Evolutionary conservation across 2,797 vertebrate genomes (phyloP), one percentile per base, ranked within the genome.

Genomic region (Hypotaenidia okinawae): DNA sequence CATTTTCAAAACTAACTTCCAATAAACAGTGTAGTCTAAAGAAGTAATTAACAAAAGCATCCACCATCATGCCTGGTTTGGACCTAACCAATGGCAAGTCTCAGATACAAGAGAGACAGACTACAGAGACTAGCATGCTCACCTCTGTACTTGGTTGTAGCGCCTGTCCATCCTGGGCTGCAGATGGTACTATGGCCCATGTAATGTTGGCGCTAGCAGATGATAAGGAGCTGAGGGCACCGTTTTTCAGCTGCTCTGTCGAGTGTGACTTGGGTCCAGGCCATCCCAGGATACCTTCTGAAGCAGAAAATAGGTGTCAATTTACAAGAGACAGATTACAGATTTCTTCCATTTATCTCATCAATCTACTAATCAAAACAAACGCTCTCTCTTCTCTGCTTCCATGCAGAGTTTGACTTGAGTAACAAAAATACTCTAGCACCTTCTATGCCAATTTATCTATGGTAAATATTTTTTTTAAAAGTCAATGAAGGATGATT

Each of bases 211-310:
- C 96, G 84, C 97, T 98, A 35, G 98, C 96, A 30, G 98, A 98
- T 47, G 97, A 97, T 28, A 98, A 98, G 90, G 98, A 98, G 94
- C 98, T 98, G 95, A 98, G 96, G 57, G 98, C 98, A 95, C 98
- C 98, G 2, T 99, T 99, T 98, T 98, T 99, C 98, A 99, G 95
- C 94, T 98, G 98, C 82, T 99, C 98, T 95, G 98, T 97, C 63
- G 99, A 99, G 93, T 98, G 98, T 2, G 99, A 99, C 98, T 99
- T 99, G 97, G 99, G 98, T 81, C 98, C 98, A 82, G 98, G 98
- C 99, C 99, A 99, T 97, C 98, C 98, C 97, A 99, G 98, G 97
- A 98, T 98, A 98, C 96, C 98, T 97, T 99, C 99, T 99, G 97
- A 95, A 98, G 97, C 68, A 97, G 96, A 98, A 97, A 97, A 96